phyloP scores from a whole-genome alignment of 2,113 vertebrate species.

The Ammospiza nelsoni region DNA sequence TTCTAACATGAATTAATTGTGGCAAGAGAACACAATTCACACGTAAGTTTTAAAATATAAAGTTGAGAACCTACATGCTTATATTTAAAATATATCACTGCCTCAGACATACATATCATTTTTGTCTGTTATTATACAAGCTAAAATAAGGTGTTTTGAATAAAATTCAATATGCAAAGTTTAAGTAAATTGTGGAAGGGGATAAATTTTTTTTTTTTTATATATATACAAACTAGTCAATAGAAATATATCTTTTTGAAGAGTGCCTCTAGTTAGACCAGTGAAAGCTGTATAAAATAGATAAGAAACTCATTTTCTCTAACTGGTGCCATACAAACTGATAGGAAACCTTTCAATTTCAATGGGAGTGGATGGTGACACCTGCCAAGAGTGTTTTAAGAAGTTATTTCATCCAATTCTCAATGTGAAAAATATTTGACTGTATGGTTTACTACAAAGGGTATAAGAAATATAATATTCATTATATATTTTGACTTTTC shows the following conservation, averaged over 20 bases:
- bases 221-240: not conserved
- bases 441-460: not conserved
- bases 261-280: not conserved
- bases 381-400: not conserved
- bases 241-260: not conserved
- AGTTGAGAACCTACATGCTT: not conserved
- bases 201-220: not conserved
- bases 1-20: not conserved
- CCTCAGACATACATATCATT: fast-evolving
- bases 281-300: not conserved
- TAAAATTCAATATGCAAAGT: not conserved
- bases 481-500: not conserved
- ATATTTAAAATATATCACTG: not conserved
- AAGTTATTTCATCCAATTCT: not conserved
- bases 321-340: not conserved
- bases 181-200: not conserved
- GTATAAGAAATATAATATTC: not conserved
- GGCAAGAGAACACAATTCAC: not conserved
- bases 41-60: fast-evolving
- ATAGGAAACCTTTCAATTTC: not conserved
- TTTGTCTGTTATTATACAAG: not conserved
- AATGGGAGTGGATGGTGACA: not conserved
- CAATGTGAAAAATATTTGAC: not conserved
- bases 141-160: not conserved
- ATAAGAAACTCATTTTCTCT: not conserved